These are phyloP conservation scores for Pangasianodon hypophthalmus DNA, from an alignment of 2,113 vertebrate species.

Conservation along the genomic window DNA sequence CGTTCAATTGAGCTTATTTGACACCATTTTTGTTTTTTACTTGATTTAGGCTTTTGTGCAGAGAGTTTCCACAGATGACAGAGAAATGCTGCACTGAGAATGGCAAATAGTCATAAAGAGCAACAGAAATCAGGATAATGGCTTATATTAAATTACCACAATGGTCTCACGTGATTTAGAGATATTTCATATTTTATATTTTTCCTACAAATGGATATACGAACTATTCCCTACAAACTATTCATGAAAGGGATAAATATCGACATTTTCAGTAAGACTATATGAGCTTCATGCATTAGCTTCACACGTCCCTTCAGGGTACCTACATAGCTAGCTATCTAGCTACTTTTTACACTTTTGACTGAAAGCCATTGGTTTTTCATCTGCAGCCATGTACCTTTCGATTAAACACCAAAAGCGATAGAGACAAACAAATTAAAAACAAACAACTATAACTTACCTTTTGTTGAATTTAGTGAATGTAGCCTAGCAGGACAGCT, in stretches of 20 bases:
- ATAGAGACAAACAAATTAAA: not conserved
- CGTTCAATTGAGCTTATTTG: too few species aligned
- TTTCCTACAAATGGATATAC: not conserved
- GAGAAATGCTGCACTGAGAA: too few species aligned
- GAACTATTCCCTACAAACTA: not conserved
- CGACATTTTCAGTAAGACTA: not conserved
- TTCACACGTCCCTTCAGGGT: too few species aligned
- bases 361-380: not conserved
- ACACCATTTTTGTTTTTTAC: too few species aligned
- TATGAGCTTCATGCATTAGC: not conserved
- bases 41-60: too few species aligned
- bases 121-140: too few species aligned
- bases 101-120: too few species aligned
- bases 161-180: too few species aligned
- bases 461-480: not conserved
- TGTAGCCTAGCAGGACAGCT: not conserved
- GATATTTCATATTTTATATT: too few species aligned
- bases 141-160: too few species aligned
- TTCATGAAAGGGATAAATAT: not conserved
- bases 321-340: not conserved
- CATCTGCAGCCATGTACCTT: not conserved
- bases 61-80: too few species aligned
- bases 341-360: not conserved
- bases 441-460: not conserved
- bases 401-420: not conserved